Conservation (phyloP, 2,888 invertebrate genomes). For the Acanthosepion pharaonis region DNA sequence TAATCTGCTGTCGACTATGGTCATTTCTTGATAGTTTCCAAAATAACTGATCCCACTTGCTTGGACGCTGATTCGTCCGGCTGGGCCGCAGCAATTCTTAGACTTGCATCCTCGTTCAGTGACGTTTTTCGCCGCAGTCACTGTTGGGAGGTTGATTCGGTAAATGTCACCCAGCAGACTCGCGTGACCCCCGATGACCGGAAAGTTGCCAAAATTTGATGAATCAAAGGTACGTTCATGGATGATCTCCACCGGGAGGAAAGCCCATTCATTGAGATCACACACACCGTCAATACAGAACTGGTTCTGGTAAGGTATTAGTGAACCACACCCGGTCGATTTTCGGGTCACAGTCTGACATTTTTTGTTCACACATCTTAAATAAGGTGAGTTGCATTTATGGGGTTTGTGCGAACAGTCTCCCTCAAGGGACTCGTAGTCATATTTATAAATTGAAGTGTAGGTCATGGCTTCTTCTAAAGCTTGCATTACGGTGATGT, state of each 20-base stretch:
- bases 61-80: conserved; percentile 55
- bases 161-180: conserved; percentile 62
- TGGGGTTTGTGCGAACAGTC: background rate
- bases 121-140: background rate
- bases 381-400: conserved; percentile 51
- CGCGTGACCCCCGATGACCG: conserved; percentile 59
- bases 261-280: conserved; percentile 65
- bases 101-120: conserved; percentile 46
- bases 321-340: conserved; percentile 54
- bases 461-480: background rate
- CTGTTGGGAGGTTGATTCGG: conserved; percentile 52
- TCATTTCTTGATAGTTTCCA: conserved; percentile 58
- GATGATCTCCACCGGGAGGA: conserved; percentile 65
- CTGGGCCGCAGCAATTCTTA: conserved; percentile 46
- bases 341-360: conserved; percentile 56
- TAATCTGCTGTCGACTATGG: conserved; percentile 54
- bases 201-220: conserved; percentile 58
- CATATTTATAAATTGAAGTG: conserved; percentile 55
- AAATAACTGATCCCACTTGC: conserved; percentile 59
- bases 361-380: conserved; percentile 58
- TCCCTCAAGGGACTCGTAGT: background rate
- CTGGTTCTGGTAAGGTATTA: conserved; percentile 60
- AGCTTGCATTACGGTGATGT: conserved; percentile 59
- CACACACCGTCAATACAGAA: conserved; percentile 64
- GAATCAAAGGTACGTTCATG: conserved; percentile 64